phyloP scores from a whole-genome alignment of 2,113 vertebrate genomes.

The Siniperca chuatsi region DNA sequence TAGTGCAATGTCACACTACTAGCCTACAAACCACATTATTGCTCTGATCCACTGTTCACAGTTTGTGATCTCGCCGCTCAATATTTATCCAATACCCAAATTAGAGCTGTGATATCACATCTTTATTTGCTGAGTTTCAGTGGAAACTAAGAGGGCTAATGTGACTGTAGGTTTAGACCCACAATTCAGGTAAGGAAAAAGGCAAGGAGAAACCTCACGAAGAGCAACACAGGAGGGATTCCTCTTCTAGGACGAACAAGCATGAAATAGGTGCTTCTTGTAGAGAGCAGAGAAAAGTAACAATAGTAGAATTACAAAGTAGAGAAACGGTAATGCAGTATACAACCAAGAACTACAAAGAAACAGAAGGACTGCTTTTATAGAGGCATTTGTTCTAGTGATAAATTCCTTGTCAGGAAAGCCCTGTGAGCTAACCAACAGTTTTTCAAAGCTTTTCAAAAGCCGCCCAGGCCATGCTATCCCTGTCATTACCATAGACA shows the following conservation, averaged over 20 bases:
- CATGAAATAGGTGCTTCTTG: conserved; percentile 3
- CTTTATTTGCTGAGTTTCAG: not conserved
- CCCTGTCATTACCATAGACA: conserved; percentile 76
- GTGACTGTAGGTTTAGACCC: not conserved
- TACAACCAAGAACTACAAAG: not conserved
- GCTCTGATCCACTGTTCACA: conserved; percentile 21
- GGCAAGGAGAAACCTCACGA: not conserved
- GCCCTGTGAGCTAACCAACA: conserved; percentile 41
- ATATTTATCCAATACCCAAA: not conserved
- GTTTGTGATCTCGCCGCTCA: conserved; percentile 18
- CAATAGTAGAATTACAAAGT: not conserved
- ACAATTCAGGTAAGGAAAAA: conserved; percentile 29
- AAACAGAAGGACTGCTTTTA: not conserved
- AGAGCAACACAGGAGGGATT: not conserved
- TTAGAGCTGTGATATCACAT: not conserved
- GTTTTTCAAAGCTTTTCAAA: conserved; percentile 63
- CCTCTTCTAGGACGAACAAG: not conserved
- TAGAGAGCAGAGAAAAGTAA: not conserved
- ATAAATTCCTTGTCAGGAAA: conserved; percentile 42
- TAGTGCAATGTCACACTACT: conserved; percentile 22
- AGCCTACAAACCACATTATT: conserved; percentile 20
- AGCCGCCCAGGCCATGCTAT: conserved; percentile 60
- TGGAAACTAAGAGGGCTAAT: not conserved
- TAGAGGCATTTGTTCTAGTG: conserved; percentile 26
- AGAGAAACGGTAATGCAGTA: conserved; percentile 8